Base-by-base conservation (phyloP, 1,140 invertebrate species). In the Cotesia chilonis region DNA sequence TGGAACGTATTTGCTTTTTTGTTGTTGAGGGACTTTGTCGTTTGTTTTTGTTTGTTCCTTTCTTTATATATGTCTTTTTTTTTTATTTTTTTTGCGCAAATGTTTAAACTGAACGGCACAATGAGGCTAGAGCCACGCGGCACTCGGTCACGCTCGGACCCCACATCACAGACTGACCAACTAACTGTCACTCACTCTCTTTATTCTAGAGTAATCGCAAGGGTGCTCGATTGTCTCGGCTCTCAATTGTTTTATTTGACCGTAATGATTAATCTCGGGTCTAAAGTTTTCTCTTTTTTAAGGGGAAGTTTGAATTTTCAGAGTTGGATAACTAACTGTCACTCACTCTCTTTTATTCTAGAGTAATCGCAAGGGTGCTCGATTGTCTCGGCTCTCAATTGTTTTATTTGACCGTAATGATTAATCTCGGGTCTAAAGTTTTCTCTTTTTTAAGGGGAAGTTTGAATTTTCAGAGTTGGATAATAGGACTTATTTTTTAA, bases 141-240 rank as follows among this genome's bases (percentile, higher is more conserved):
- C 54, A 17, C 17, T 69, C 36, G 38, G 35, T 59, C 38, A 79
- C 81, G 79, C 79, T 76, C 77, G 68, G 81, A 80, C 79, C 81
- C 80, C 82, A 79, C 83, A 83, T 84, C 75, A 79, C 82, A 77
- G 74, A 85, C 83, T 84, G 81, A 82, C 83, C 76, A 70, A 83
- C 81, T 83, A 79, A 82, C 68, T 54, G 59, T 4, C 9, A 61
- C 57, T 65, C 60, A 70, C 28, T 71, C 63, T 41, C 70, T 60
- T 71, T 37, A 54, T 55, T 47, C 47, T 66, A 55, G 52, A 41
- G 14, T 20, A 59, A 59, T 59, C 57, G 6, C 57, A 20, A 20
- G 14, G 20, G 14, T 59, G 14, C 17, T 28, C 57, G 14, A 20
- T 59, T 20, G 20, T 28, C 57, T 28, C 17, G 20, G 57, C 10